Conservation (phyloP, 92 coral and sea anemone genomes). For the Micromussa lordhowensis region DNA sequence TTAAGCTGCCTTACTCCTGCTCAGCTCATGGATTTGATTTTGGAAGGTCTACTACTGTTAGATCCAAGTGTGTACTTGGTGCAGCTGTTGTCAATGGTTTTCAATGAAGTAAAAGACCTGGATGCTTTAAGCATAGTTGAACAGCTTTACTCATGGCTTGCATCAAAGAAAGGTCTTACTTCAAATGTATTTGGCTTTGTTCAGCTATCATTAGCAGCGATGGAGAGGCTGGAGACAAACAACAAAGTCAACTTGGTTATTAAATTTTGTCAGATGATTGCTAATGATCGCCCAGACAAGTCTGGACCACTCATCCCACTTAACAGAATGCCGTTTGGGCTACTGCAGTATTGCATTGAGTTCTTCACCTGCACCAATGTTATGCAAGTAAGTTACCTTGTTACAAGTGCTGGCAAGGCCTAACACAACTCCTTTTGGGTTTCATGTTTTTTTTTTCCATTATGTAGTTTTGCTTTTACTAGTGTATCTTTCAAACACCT, state of each 20-base stretch:
- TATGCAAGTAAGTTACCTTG: conserved; percentile 38
- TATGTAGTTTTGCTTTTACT: too few species aligned
- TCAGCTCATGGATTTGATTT: background rate
- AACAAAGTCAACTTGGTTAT: conserved; percentile 58
- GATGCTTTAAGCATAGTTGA: background rate
- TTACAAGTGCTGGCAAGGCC: too few species aligned
- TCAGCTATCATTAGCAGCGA: conserved; percentile 34
- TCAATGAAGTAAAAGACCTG: too few species aligned
- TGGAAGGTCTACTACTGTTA: background rate
- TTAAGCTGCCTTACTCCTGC: background rate
- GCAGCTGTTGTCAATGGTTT: too few species aligned
- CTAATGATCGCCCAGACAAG: conserved; percentile 24
- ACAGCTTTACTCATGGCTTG: background rate
- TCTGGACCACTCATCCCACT: conserved; percentile 39
- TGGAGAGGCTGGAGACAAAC: conserved; percentile 22
- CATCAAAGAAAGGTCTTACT: background rate
- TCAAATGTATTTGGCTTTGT: conserved; percentile 26
- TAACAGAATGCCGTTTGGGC: conserved; percentile 75
- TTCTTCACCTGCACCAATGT: conserved; percentile 74
- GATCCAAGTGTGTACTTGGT: too few species aligned
- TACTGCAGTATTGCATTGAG: conserved; percentile 45
- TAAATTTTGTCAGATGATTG: conserved; percentile 50
- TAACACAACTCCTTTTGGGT: too few species aligned
- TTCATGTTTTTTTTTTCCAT: too few species aligned
- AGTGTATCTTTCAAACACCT: too few species aligned